Evolutionary conservation across 1,140 invertebrate species (phyloP), one percentile per base, ranked within the genome.

Genomic region (Drosophila chauvacae): DNA sequence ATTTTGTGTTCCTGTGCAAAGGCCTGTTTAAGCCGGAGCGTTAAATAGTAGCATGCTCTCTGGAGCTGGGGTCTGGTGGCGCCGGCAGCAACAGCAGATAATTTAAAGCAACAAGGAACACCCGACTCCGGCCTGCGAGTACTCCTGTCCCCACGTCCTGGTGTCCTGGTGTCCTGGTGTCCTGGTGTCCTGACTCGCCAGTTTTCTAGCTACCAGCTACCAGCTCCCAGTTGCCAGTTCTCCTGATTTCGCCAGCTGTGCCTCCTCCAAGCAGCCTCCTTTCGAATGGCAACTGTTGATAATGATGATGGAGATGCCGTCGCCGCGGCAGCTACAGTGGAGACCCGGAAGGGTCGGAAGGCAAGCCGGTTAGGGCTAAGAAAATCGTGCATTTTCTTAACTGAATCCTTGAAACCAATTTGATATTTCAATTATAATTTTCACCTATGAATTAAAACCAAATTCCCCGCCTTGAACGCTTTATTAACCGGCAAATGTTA

Each of bases 261-360:
- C 28, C 51, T 41, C 64, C 45, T 20, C 63, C 50, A 41, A 57
- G 45, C 47, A 45, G 81, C 48, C 51, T 37, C 20, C 20, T 23
- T 16, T 39, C 41, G 68, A 63, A 63, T 86, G 79, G 79, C 65
- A 82, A 87, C 76, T 80, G 84, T 82, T 87, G 80, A 87, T 86
- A 86, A 83, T 87, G 76, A 81, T 86, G 82, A 83, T 80, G 83
- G 78, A 80, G 76, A 63, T 68, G 71, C 57, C 59, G 75, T 68
- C 80, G 69, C 58, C 79, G 77, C 83, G 30, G 10, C 33, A 59
- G 18, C 42, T 53, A 78, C 81, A 84, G 62, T 76, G 51, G 18
- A 53, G 30, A 47, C 48, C 28, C 28, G 5, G 10, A 33, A 30
- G 26, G 48, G 13, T 51, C 10, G 1, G 4, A 26, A 16, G 26